Percentiles rank a stretch among this genome's conserved stretches.
phyloP scores from a whole-genome alignment of 2,888 invertebrate genomes.

The Drosophila mercatorum region DNA sequence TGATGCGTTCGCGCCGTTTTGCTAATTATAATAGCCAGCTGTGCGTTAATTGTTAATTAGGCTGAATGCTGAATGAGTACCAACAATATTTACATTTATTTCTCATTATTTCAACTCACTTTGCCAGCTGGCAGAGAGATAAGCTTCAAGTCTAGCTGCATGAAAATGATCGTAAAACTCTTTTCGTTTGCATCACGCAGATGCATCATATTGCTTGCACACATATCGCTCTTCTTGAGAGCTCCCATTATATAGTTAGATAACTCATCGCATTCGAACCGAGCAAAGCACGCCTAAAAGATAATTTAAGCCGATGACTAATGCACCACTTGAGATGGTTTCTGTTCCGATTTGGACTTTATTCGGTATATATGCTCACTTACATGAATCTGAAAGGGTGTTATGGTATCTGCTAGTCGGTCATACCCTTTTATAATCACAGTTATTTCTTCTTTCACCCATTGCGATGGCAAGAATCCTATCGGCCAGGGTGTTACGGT shows the following conservation, averaged over 20 bases:
- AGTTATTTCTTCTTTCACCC: too few species aligned
- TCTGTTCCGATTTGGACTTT: background rate
- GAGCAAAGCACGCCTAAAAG: background rate
- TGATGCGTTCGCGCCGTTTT: constrained; percentile 14
- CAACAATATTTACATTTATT: background rate
- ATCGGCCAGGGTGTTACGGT: background rate
- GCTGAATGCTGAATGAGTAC: constrained; percentile 8
- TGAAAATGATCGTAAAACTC: background rate
- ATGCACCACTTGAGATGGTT: background rate
- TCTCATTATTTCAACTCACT: background rate
- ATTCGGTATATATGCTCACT: background rate
- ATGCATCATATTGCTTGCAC: too few species aligned
- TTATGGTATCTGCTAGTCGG: too few species aligned
- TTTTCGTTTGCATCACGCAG: background rate
- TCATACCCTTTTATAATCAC: too few species aligned
- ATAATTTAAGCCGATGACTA: background rate
- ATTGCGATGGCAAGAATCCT: too few species aligned
- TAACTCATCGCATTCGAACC: background rate
- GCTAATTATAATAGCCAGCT: constrained; percentile 47
- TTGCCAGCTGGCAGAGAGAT: background rate
- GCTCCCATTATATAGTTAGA: background rate
- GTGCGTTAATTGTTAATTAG: constrained; percentile 27
- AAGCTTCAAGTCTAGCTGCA: background rate
- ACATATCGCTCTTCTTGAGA: background rate
- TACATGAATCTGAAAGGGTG: too few species aligned